A percentile compares a stretch with the other conserved stretches of the same genome.
phyloP scores from a whole-genome alignment of 1,140 invertebrate genomes.

The Zaprionus ornatus region DNA sequence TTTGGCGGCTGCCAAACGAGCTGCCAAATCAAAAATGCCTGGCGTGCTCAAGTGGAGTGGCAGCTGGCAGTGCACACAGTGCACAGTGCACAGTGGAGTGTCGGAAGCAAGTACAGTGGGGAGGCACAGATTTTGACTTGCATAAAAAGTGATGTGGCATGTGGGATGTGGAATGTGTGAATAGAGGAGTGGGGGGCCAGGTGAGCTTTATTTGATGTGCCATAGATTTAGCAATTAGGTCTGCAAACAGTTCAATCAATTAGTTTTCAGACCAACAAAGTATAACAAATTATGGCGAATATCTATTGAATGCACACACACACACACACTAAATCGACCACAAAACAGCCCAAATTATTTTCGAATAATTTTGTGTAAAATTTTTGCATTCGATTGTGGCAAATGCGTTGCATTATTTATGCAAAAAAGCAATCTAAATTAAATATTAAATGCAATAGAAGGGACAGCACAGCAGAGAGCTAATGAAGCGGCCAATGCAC shows the following conservation, averaged over 20 bases:
- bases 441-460: constrained; percentile 45
- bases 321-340: constrained; percentile 27
- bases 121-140: background rate
- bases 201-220: background rate
- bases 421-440: constrained; percentile 72
- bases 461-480: background rate
- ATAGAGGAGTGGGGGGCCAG: background rate
- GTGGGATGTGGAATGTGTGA: background rate
- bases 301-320: constrained; percentile 19
- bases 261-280: constrained; percentile 22
- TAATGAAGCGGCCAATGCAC: constrained; percentile 60
- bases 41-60: constrained; percentile 59
- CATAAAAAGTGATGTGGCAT: constrained; percentile 1
- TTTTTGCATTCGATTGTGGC: constrained; percentile 35
- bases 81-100: too few relatives aligned
- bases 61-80: background rate
- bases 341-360: constrained; percentile 65
- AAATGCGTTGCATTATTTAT: constrained; percentile 52
- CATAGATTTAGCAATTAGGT: constrained; percentile 21
- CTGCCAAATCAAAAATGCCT: constrained; percentile 73
- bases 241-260: constrained; percentile 46
- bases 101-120: background rate
- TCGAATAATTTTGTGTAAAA: constrained; percentile 55
- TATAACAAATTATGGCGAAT: constrained; percentile 16
- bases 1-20: constrained; percentile 63